A percentile compares a stretch with the other conserved stretches of the same genome.
Evolutionary conservation across 2,113 vertebrate species (phyloP).

Genomic region (Cavia aperea): DNA sequence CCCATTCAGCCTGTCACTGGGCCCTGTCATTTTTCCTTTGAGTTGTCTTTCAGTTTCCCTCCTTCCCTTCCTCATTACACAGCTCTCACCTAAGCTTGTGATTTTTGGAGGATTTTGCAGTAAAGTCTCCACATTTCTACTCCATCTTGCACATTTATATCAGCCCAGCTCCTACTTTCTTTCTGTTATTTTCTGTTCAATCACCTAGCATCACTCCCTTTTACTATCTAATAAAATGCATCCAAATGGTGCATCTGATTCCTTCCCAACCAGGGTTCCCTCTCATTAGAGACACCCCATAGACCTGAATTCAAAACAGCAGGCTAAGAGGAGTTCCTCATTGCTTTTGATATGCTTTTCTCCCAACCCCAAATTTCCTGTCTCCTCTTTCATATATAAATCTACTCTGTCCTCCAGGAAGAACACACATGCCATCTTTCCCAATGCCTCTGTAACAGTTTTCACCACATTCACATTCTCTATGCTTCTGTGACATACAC

Average conservation of each 20-base stretch:
- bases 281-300: neutral
- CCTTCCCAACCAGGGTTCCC: neutral
- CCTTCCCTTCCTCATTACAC: neutral
- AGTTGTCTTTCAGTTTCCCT: slow-evolving; percentile 26
- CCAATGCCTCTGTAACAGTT: neutral
- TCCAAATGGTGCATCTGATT: neutral
- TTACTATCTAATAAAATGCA: neutral
- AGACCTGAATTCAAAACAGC: neutral
- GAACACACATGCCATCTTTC: neutral
- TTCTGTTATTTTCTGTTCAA: neutral
- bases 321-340: neutral
- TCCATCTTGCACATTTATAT: neutral
- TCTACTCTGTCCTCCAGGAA: neutral
- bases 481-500: neutral
- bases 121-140: neutral
- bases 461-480: neutral
- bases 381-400: neutral
- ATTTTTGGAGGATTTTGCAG: neutral
- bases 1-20: slow-evolving; percentile 38
- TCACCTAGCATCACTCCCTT: neutral
- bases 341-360: neutral
- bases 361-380: neutral
- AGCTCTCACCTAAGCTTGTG: neutral
- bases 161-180: neutral
- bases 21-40: slow-evolving; percentile 48